phyloP scores from a whole-genome alignment of 2,113 vertebrate genomes.

The Chaetura pelagica region DNA sequence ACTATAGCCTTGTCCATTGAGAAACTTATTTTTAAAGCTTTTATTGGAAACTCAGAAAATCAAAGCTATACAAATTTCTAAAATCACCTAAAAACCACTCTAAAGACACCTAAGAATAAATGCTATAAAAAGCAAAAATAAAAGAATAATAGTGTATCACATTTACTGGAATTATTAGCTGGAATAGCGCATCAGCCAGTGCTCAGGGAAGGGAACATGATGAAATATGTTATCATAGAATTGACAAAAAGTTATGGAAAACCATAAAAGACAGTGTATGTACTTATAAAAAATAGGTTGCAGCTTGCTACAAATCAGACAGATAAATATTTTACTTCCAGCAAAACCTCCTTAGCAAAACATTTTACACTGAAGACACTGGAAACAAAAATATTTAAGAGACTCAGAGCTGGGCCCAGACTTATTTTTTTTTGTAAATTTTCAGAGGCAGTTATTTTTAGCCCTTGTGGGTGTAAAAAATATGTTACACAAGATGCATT shows the following conservation, averaged over 20 bases:
- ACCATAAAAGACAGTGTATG: background rate
- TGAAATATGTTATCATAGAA: background rate
- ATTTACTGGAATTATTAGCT: background rate
- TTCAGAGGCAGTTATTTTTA: background rate
- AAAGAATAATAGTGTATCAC: background rate
- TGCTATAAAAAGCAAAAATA: background rate
- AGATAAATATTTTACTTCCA: background rate
- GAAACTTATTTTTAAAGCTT: background rate
- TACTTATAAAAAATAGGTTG: background rate
- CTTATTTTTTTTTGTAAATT: background rate
- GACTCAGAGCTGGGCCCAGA: background rate
- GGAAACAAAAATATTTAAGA: background rate
- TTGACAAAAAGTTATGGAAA: background rate
- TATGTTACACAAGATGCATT: background rate
- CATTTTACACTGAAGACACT: background rate
- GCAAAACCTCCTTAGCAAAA: background rate
- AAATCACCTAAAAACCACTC: background rate
- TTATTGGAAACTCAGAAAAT: background rate
- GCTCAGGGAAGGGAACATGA: background rate
- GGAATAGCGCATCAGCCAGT: background rate
- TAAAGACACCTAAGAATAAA: background rate
- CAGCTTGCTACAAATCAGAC: background rate
- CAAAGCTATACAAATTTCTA: background rate
- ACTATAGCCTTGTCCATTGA: background rate
- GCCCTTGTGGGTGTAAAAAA: background rate